Conservation (phyloP, 2,113 vertebrate species). For the Vicugna pacos region DNA sequence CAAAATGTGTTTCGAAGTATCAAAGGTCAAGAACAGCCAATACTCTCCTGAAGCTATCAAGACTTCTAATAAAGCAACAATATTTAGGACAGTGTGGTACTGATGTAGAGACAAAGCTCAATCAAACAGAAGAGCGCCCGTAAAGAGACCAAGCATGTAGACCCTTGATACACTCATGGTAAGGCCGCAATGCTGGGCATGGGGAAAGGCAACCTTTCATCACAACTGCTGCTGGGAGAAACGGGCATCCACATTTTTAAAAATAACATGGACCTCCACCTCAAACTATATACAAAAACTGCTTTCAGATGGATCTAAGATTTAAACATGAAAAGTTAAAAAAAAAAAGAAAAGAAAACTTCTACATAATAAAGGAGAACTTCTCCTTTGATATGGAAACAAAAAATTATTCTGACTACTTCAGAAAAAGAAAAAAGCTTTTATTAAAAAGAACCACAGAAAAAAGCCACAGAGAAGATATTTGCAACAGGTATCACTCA, state of each 20-base stretch:
- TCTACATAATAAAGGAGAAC: neutral
- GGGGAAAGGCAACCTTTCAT: neutral
- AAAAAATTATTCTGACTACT: neutral
- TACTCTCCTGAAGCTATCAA: neutral
- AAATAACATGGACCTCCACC: neutral
- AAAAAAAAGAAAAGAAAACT: neutral
- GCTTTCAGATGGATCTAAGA: slow-evolving; percentile 2
- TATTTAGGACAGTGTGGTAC: neutral
- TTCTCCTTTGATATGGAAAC: neutral
- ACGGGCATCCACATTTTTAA: neutral
- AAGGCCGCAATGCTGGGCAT: neutral
- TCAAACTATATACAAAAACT: neutral
- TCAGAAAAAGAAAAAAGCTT: neutral
- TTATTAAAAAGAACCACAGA: neutral
- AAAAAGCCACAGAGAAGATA: slow-evolving; percentile 29
- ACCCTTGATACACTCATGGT: neutral
- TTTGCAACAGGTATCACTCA: neutral
- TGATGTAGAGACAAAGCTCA: neutral
- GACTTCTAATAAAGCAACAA: neutral
- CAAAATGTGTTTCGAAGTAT: neutral
- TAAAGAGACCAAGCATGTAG: neutral
- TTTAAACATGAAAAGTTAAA: neutral
- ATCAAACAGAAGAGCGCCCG: neutral
- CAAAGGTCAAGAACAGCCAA: neutral
- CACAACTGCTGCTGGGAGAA: neutral